These are phyloP conservation scores for Sapajus apella DNA, from an alignment of 2,113 vertebrate species.

Conservation along the genomic window DNA sequence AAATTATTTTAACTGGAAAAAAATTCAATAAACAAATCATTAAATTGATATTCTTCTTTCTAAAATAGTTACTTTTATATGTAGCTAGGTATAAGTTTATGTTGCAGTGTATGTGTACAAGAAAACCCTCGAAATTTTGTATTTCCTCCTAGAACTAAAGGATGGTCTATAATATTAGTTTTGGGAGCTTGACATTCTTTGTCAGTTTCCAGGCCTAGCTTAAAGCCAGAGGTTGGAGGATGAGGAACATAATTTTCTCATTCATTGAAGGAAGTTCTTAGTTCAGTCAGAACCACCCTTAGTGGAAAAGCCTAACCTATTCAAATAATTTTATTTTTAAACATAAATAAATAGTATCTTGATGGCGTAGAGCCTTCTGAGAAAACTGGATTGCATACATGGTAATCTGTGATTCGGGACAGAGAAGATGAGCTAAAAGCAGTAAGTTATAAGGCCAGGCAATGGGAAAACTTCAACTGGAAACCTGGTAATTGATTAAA, in stretches of 20 bases:
- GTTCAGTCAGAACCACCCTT: constrained; percentile 1
- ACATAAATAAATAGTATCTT: constrained; percentile 42
- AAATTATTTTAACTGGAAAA: constrained; percentile 2
- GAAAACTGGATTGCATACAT: constrained; percentile 15
- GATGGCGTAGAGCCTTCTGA: constrained; percentile 45
- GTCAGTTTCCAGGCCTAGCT: neutral
- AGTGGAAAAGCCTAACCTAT: constrained; percentile 45
- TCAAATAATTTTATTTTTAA: constrained; percentile 73
- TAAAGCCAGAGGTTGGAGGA: neutral
- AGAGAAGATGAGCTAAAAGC: constrained; percentile 12
- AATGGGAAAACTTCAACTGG: constrained; percentile 75
- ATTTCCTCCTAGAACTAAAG: neutral
- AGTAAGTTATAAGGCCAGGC: constrained; percentile 52
- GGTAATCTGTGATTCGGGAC: neutral
- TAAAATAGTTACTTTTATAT: neutral
- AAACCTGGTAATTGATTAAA: constrained; percentile 75
- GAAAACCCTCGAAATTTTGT: neutral
- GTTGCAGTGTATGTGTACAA: neutral
- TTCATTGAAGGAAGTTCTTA: constrained; percentile 30
- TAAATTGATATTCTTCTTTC: neutral
- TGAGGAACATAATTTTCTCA: neutral
- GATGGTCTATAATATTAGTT: neutral
- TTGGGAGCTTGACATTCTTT: neutral
- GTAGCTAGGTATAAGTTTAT: neutral
- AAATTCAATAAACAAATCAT: neutral